A percentile compares a stretch with the other conserved stretches of the same genome.
Evolutionary conservation across 1,140 invertebrate species (phyloP).

Genomic region (Plectrocnemia conspersa): DNA sequence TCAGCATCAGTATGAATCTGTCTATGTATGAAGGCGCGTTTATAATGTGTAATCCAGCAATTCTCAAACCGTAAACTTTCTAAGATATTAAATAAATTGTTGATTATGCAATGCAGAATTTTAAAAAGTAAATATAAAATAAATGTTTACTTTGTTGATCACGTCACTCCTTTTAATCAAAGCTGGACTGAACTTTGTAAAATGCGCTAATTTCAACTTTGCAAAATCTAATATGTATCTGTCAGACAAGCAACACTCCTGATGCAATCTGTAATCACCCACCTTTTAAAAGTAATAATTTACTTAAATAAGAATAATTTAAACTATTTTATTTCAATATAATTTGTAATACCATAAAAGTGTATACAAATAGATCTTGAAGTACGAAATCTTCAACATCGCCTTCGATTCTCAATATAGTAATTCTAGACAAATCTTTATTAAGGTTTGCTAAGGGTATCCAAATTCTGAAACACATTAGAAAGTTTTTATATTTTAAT

Average conservation of each 20-base stretch:
- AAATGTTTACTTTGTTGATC: neutral
- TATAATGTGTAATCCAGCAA: constrained; percentile 59
- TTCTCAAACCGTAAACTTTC: constrained; percentile 57
- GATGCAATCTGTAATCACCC: constrained; percentile 5
- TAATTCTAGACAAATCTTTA: constrained; percentile 3
- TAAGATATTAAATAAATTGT: constrained; percentile 38
- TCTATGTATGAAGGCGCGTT: constrained; percentile 51
- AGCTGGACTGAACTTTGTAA: constrained; percentile 3
- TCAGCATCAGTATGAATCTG: constrained; percentile 47
- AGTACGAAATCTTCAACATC: constrained; percentile 5
- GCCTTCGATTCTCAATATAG: constrained; percentile 2
- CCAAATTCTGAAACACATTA: constrained; percentile 14
- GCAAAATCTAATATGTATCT: constrained; percentile 14
- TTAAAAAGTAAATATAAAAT: constrained; percentile 5
- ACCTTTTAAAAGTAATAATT: no score
- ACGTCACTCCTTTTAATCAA: constrained; percentile 9
- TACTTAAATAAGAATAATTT: no score
- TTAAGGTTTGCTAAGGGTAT: constrained; percentile 9
- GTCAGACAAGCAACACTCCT: constrained; percentile 10
- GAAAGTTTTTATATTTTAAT: neutral
- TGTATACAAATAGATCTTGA: no score
- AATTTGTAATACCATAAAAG: no score
- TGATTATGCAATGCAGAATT: neutral
- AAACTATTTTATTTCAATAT: no score
- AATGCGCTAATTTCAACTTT: constrained; percentile 12